Conservation (phyloP, 2,113 vertebrate species). For the Callorhinus ursinus region DNA sequence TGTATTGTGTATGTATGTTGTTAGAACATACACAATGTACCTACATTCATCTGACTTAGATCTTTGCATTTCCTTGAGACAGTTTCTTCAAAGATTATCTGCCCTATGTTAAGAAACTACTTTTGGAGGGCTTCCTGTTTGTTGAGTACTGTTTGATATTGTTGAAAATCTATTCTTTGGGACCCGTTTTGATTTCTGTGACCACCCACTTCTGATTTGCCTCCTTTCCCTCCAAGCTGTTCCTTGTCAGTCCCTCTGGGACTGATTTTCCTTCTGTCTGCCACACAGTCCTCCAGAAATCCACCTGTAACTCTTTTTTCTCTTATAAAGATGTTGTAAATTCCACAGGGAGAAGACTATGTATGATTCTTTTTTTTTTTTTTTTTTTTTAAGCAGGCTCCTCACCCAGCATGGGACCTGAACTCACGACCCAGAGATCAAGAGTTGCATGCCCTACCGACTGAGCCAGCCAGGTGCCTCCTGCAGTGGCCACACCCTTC, state of each 20-base stretch:
- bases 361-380: neutral
- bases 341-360: neutral
- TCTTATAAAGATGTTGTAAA: neutral
- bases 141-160: neutral
- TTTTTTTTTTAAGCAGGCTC: neutral
- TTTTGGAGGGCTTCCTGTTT: neutral
- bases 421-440: neutral
- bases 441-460: neutral
- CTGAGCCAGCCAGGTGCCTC: neutral
- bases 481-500: neutral
- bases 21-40: rapidly evolving
- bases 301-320: neutral
- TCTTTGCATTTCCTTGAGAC: neutral
- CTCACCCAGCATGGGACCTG: neutral
- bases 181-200: neutral
- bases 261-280: neutral
- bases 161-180: neutral
- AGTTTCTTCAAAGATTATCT: neutral
- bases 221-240: no score
- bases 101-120: neutral
- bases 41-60: neutral
- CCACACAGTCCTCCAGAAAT: neutral
- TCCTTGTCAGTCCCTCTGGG: neutral
- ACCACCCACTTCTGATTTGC: neutral
- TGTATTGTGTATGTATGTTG: no score